These are phyloP conservation scores for Coptotermes formosanus DNA, from an alignment of 1,140 invertebrate genomes.

Conservation along the genomic window DNA sequence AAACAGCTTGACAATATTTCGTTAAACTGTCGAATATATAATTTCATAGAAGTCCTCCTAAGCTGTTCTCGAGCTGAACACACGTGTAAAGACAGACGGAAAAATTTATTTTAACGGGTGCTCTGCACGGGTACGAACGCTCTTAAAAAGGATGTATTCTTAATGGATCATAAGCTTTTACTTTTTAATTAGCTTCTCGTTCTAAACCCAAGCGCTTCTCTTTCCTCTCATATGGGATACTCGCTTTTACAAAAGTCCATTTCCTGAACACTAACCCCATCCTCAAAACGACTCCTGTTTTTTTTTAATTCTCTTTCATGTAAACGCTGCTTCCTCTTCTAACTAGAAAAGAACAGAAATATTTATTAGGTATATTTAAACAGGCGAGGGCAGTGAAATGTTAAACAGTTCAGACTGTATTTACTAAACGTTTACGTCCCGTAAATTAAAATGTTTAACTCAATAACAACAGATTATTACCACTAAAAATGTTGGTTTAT, in stretches of 20 bases:
- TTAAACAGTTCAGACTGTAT: no score
- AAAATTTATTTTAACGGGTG: no score
- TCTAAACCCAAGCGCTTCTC: background rate
- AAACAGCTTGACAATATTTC: no score
- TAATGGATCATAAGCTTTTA: background rate
- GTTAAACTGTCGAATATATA: no score
- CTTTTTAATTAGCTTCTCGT: background rate
- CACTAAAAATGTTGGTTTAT: background rate
- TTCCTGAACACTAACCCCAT: background rate
- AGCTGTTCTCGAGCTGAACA: no score
- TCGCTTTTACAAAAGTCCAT: background rate
- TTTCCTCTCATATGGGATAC: background rate
- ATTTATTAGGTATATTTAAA: background rate
- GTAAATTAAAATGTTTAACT: background rate
- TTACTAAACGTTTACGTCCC: no score
- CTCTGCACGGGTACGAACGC: no score
- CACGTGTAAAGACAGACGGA: no score
- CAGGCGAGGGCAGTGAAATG: no score
- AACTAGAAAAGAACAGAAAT: background rate
- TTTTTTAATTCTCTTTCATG: background rate
- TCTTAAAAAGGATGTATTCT: background rate
- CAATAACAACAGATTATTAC: background rate
- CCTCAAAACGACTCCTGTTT: background rate
- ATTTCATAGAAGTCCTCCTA: no score
- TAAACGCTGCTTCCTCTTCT: background rate